A percentile compares a stretch with the other conserved stretches of the same genome.
Evolutionary conservation across 2,113 vertebrate species (phyloP).

Genomic region (Tapirus terrestris): DNA sequence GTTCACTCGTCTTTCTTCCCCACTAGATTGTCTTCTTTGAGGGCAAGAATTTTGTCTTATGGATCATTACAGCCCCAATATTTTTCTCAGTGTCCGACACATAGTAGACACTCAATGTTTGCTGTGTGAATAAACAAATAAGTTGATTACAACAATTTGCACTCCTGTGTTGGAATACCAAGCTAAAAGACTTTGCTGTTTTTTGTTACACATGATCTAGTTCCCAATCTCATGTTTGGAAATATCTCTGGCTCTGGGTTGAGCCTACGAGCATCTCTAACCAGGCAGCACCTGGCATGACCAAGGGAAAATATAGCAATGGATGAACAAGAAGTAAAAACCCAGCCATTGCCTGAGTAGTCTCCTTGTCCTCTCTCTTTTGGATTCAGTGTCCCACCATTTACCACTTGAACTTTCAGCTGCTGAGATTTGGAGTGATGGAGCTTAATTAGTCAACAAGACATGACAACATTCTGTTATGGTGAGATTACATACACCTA

Average conservation of each 20-base stretch:
- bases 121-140: background rate
- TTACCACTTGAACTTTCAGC: constrained; percentile 66
- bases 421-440: constrained; percentile 64
- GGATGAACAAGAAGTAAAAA: background rate
- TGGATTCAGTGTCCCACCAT: background rate
- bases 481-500: constrained; percentile 71
- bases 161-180: no score
- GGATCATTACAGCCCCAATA: accelerated
- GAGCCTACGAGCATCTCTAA: background rate
- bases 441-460: constrained; percentile 74
- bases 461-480: constrained; percentile 65
- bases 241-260: background rate
- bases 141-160: accelerated
- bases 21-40: background rate
- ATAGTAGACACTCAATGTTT: accelerated
- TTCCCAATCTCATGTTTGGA: background rate
- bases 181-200: no score
- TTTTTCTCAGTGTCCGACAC: background rate
- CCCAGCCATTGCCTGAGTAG: background rate
- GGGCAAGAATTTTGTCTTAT: background rate
- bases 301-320: background rate
- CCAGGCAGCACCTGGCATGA: background rate
- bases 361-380: accelerated
- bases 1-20: background rate
- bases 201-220: background rate